Conservation (phyloP, 92 coral and sea anemone species). For the Blastomussa wellsi region DNA sequence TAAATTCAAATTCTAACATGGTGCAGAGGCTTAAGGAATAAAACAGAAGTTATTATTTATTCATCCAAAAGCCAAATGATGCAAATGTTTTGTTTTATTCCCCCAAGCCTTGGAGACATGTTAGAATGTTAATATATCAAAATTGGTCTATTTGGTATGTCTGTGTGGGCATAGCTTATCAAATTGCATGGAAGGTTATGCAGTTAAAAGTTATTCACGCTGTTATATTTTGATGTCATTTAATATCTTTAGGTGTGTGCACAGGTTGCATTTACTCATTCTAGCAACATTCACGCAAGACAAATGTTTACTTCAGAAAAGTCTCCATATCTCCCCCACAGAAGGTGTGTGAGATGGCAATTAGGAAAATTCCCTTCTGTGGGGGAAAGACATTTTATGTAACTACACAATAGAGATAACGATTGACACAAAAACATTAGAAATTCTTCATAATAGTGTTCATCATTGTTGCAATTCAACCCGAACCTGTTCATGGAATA, state of each 20-base stretch:
- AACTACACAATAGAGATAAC: neutral
- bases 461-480: neutral
- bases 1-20: too few species aligned
- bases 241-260: neutral
- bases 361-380: too few species aligned
- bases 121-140: too few species aligned
- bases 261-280: neutral
- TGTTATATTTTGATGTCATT: neutral
- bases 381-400: too few species aligned
- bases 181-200: neutral
- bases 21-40: too few species aligned
- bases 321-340: too few species aligned
- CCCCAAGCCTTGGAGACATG: too few species aligned
- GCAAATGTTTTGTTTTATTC: too few species aligned
- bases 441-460: neutral
- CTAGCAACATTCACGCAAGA: neutral
- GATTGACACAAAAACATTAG: neutral
- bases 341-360: too few species aligned
- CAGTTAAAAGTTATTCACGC: neutral
- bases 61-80: too few species aligned
- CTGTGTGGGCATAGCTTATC: neutral
- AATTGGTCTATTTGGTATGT: neutral
- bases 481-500: constrained; percentile 4
- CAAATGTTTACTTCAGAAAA: too few species aligned
- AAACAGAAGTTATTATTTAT: too few species aligned